Conservation (phyloP, 2,888 invertebrate genomes). For the Pandemis corylana region DNA sequence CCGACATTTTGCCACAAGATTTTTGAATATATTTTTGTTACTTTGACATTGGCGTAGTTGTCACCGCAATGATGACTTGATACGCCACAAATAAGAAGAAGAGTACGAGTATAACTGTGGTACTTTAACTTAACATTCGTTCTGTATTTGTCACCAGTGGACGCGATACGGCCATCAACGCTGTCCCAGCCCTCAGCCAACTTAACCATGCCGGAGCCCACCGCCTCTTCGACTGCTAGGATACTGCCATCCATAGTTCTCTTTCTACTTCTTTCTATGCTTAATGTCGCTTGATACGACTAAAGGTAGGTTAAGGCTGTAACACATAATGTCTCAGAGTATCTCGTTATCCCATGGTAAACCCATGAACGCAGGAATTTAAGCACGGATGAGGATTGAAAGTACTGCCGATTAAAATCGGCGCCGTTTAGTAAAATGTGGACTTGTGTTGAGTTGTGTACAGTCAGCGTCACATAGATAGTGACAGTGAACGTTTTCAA, state of each 20-base stretch:
- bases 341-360: neutral
- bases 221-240: constrained; percentile 53
- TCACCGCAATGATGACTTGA: no score
- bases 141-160: constrained; percentile 65
- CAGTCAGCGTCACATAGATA: no score
- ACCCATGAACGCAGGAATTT: neutral
- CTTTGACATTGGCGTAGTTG: no score
- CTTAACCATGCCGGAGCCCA: constrained; percentile 64
- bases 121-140: no score
- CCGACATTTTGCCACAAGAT: no score
- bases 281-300: constrained; percentile 65
- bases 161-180: constrained; percentile 70
- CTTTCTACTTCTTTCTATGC: constrained; percentile 55
- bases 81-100: no score
- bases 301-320: constrained; percentile 30
- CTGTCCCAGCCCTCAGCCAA: constrained; percentile 67
- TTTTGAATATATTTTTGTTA: no score
- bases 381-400: neutral
- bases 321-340: neutral
- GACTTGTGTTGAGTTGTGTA: no score
- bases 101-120: no score
- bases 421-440: no score
- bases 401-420: no score
- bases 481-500: no score
- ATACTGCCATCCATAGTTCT: constrained; percentile 45